Base-by-base conservation (phyloP, 2,113 vertebrate species). In the Phycodurus eques region DNA sequence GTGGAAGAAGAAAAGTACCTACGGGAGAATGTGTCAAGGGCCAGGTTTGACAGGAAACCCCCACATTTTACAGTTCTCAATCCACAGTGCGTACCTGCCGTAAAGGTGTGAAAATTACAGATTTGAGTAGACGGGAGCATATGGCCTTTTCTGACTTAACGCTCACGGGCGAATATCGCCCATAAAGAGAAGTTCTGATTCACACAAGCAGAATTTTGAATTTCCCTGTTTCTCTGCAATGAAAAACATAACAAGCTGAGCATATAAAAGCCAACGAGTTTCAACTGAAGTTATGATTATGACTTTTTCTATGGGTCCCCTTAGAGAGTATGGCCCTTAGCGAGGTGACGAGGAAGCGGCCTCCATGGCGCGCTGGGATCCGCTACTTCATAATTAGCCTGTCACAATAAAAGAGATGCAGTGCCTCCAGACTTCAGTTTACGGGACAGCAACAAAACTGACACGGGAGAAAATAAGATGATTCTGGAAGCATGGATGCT, bases 331-430 rank as follows among this genome's bases (percentile, higher is more conserved):
- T 57, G 84, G 84, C 83, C 86, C 81, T 77, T 73, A 85, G 89
- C 88, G 82, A 87, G 87, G 80, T 87, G 88, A 88, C 87, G 57
- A 74, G 78, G 69, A 82, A 74, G 78, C 78, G 59, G 75, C 82
- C 69, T 72, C 69, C 78, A 77, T 7, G 78, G 79, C 20, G 49
- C 80, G 61, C 78, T 79, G 82, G 75, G 84, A 87, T 80, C 71
- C 31, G 76, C 70, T 80, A 85, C 82, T 86, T 90, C 79, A 88
- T 88, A 87, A 90, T 90, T 86, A 82, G 84, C 76, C 80, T 88
- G 86, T 85, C 87, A 83, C 83, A 79, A 89, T 91, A 90, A 90
- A 91, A 89, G 75, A 89, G 86, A 90, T 88, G 83, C 73, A 88
- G 71, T 72, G 85, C 82, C 79, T 84, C 81, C 73, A 75, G 77